Percentiles rank a stretch among this genome's conserved stretches.
Evolutionary conservation across 37 sponge, comb jelly and placozoan genomes (phyloP).

Genomic region (Cliona cf. orientalis): DNA sequence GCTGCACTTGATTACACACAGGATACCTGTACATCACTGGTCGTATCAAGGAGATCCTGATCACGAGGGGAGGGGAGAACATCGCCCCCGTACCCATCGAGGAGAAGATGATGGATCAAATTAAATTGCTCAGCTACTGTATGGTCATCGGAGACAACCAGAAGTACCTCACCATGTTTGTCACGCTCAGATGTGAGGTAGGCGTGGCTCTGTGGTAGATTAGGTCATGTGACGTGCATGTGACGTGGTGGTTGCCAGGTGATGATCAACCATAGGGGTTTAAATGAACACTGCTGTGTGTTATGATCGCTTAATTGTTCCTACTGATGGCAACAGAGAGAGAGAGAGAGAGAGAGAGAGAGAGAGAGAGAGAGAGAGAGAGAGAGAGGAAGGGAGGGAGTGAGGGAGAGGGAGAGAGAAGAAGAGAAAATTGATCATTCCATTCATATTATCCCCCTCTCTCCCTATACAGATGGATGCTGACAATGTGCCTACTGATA

Average conservation of each 20-base stretch:
- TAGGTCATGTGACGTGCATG: slow-evolving; percentile 3
- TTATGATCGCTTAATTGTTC: slow-evolving; percentile 5
- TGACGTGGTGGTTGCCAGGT: slow-evolving; percentile 2
- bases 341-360: too few species aligned
- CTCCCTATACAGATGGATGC: slow-evolving; percentile 44
- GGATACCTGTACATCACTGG: slow-evolving; percentile 93
- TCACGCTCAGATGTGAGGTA: slow-evolving; percentile 86
- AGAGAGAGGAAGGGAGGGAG: too few species aligned
- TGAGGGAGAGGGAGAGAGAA: too few species aligned
- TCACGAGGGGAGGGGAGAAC: slow-evolving; percentile 97
- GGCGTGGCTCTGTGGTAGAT: neutral
- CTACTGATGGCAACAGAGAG: slow-evolving; percentile 38
- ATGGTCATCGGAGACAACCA: slow-evolving; percentile 92
- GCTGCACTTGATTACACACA: slow-evolving; percentile 3
- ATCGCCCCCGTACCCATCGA: slow-evolving; percentile 96
- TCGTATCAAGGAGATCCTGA: slow-evolving; percentile 93
- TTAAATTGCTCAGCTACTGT: slow-evolving; percentile 74
- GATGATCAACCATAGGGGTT: slow-evolving; percentile 1
- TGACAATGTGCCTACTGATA: slow-evolving; percentile 52
- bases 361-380: too few species aligned
- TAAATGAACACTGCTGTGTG: neutral
- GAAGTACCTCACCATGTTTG: slow-evolving; percentile 89
- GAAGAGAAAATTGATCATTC: neutral
- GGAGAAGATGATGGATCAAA: slow-evolving; percentile 61
- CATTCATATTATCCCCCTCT: slow-evolving; percentile 4